Evolutionary conservation across 2,888 invertebrate genomes (phyloP), one percentile per base, ranked within the genome.

Genomic region (Smittia sp.): DNA sequence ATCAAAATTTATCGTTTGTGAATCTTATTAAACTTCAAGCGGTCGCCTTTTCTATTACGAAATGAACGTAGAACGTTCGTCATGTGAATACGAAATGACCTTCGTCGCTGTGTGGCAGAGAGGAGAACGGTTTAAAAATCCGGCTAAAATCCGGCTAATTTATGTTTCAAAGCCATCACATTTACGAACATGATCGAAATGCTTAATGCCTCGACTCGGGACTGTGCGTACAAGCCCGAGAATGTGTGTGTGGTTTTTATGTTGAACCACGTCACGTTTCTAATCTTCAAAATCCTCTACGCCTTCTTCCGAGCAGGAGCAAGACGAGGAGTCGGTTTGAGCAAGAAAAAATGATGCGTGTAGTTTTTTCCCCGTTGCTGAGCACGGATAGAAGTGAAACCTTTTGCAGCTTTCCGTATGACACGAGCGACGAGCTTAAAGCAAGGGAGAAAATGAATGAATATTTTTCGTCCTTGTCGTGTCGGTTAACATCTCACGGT

Each of bases 231-330:
- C 15, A n/a, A 6, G 38, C 11, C 2, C 15, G 11, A 1, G 54
- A 2, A 11, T 38, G 46, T 46, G 22, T 62, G 22, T 65, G 63
- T n/a, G 27, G 67, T 18, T 41, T 67, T 38, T 54, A 69, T 69
- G 69, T 69, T 69, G 6, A 69, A 69, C 69, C 69, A 54, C 69
- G 41, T 69, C 69, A 69, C 69, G 69, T 69, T 68, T 54, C 54
- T 69, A 69, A 69, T 69, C 54, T 69, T 69, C 54, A 41, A 69
- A 69, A 69, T 52, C 52, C 54, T 52, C 15, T 46, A 15, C 15
- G 46, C 46, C 46, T 15, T 46, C 15, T 46, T 11, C 24, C 6
- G 1, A 46, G 69, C 11, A 15, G 54, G 15, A 68, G 7, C 1
- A 52, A 7, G 67, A 15, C 25, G 27, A 63, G 24, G 32, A 62